These are phyloP conservation scores for Ceratoteleas bidentatus DNA, from an alignment of 1,140 invertebrate species.

Conservation along the genomic window DNA sequence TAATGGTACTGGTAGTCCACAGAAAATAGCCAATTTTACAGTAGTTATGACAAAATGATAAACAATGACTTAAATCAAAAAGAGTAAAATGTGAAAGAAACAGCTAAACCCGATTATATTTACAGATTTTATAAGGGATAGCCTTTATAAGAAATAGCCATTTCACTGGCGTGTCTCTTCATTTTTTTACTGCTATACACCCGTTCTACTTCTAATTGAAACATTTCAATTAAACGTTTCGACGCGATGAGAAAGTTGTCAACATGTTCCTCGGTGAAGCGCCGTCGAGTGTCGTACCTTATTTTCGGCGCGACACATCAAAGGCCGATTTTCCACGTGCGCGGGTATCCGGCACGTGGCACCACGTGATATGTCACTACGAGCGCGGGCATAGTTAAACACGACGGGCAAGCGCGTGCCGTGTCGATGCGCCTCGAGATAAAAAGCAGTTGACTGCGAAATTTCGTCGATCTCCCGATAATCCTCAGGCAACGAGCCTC, in stretches of 20 bases:
- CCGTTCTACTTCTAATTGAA: too few species aligned
- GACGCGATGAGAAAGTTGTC: constrained; percentile 33
- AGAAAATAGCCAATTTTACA: too few species aligned
- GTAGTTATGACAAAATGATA: too few species aligned
- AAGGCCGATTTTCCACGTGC: constrained; percentile 63
- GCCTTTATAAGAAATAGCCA: too few species aligned
- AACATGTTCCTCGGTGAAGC: constrained; percentile 6
- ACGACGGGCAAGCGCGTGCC: constrained; percentile 22
- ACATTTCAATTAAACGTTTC: too few species aligned
- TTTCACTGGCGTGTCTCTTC: too few species aligned
- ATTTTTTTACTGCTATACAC: too few species aligned
- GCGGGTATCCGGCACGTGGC: constrained; percentile 56
- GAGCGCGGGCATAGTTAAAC: constrained; percentile 33
- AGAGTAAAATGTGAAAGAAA: too few species aligned
- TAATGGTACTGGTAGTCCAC: too few species aligned
- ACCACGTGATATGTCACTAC: constrained; percentile 42
- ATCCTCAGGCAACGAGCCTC: constrained; percentile 46
- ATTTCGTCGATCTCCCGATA: constrained; percentile 58
- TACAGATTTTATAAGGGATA: too few species aligned
- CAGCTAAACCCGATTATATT: too few species aligned
- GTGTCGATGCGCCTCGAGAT: constrained; percentile 45
- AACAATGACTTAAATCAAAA: too few species aligned
- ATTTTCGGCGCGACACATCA: constrained; percentile 53
- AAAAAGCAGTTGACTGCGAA: constrained; percentile 68
- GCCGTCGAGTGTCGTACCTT: constrained; percentile 43